Percentiles rank a stretch among this genome's conserved stretches.
Evolutionary conservation across 2,888 invertebrate genomes (phyloP).

Genomic region (Drosophila stalkeri): DNA sequence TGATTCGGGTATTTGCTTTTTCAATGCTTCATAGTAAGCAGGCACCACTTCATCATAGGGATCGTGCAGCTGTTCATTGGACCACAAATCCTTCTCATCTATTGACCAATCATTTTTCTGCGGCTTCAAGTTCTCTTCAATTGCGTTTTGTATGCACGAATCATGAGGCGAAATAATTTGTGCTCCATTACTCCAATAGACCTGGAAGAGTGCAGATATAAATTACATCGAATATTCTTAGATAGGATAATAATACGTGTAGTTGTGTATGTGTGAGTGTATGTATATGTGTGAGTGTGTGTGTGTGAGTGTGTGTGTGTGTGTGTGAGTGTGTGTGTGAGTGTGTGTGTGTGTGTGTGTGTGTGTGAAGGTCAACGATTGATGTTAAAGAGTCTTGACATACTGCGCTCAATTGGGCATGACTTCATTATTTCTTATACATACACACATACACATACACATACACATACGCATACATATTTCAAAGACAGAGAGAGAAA

Average conservation of each 20-base stretch:
- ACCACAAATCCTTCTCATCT: slow-evolving; percentile 87
- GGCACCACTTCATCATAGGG: slow-evolving; percentile 89
- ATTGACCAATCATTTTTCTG: slow-evolving; percentile 89
- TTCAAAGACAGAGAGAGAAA: not conserved
- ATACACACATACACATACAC: no score
- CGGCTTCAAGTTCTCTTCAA: slow-evolving; percentile 92
- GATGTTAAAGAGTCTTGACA: not conserved
- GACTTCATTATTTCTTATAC: not conserved
- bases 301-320: not conserved
- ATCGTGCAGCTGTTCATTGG: slow-evolving; percentile 87
- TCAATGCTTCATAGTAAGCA: slow-evolving; percentile 89
- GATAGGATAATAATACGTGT: not conserved
- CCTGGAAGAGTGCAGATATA: slow-evolving; percentile 82
- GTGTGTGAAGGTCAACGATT: not conserved
- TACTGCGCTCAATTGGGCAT: not conserved
- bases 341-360: not conserved
- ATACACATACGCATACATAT: not conserved
- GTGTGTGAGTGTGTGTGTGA: not conserved
- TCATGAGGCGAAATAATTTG: slow-evolving; percentile 98
- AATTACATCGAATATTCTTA: not conserved
- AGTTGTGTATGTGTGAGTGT: no score
- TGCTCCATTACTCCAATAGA: slow-evolving; percentile 97
- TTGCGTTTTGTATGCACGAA: slow-evolving; percentile 92
- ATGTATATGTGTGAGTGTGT: not conserved
- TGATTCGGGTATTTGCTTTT: slow-evolving; percentile 86